phyloP scores from a whole-genome alignment of 2,113 vertebrate genomes.

The Grallaria varia region DNA sequence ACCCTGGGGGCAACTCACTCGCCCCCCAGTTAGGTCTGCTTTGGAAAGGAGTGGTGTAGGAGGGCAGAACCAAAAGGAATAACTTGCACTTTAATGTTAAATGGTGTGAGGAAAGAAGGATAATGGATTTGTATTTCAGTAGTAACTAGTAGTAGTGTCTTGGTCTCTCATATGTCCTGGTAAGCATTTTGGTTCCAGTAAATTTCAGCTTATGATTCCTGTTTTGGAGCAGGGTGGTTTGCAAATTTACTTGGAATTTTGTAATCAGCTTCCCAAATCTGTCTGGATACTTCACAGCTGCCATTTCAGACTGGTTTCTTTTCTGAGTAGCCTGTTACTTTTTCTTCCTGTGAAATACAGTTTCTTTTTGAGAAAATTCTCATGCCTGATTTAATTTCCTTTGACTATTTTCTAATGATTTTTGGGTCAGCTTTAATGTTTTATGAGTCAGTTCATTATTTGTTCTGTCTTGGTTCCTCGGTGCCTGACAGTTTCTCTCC shows the following conservation, averaged over 20 bases:
- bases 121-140: not conserved
- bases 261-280: not conserved
- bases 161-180: rapidly evolving
- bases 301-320: not conserved
- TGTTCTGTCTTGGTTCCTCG: rapidly evolving
- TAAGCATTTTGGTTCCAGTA: not conserved
- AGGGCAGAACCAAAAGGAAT: not conserved
- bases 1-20: rapidly evolving
- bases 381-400: not conserved
- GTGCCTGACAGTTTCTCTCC: not conserved
- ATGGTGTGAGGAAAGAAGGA: not conserved
- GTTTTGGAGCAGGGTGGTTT: rapidly evolving
- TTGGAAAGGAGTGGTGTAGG: not conserved
- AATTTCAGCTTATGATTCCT: not conserved
- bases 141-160: not conserved
- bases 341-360: not conserved
- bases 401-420: not conserved
- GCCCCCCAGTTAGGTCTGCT: rapidly evolving
- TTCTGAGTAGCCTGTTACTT: not conserved
- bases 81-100: not conserved
- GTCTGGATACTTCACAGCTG: not conserved
- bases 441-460: not conserved
- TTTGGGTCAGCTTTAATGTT: not conserved
- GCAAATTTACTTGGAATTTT: not conserved
- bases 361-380: not conserved